These are phyloP conservation scores for Urocolius indicus DNA, from an alignment of 2,113 vertebrate species.

Conservation along the genomic window DNA sequence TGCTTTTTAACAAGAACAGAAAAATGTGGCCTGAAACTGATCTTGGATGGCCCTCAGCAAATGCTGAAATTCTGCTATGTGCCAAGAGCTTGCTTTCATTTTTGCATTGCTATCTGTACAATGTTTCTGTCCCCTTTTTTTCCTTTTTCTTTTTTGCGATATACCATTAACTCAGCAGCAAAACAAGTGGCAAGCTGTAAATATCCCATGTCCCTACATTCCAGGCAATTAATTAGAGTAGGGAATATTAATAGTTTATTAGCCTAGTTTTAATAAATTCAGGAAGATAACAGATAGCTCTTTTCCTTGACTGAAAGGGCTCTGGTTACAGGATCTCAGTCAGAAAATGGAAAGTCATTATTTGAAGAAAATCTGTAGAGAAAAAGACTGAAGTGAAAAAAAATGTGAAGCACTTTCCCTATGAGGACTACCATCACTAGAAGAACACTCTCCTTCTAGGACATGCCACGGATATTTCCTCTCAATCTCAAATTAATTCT, in stretches of 20 bases:
- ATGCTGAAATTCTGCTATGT: not conserved
- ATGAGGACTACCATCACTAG: not conserved
- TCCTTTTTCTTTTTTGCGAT: not conserved
- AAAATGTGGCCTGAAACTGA: not conserved
- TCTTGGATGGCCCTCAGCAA: not conserved
- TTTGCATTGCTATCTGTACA: not conserved
- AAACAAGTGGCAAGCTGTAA: not conserved
- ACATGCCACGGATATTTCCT: not conserved
- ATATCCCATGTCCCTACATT: not conserved
- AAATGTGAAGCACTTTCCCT: not conserved
- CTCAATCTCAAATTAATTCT: slow-evolving; percentile 15
- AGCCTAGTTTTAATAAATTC: not conserved
- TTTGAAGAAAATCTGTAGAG: not conserved
- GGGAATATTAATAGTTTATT: not conserved
- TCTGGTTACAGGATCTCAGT: not conserved
- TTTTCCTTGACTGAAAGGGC: not conserved
- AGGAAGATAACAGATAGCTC: not conserved
- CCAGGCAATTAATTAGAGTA: not conserved
- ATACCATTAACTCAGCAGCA: not conserved
- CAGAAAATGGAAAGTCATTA: not conserved
- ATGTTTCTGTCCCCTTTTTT: not conserved
- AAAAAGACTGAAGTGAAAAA: not conserved
- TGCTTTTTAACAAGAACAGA: not conserved
- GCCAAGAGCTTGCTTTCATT: not conserved
- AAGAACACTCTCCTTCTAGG: not conserved